A percentile compares a stretch with the other conserved stretches of the same genome.
Evolutionary conservation across 1,140 invertebrate genomes (phyloP).

Genomic region (Pseudomyrmex pallidus): DNA sequence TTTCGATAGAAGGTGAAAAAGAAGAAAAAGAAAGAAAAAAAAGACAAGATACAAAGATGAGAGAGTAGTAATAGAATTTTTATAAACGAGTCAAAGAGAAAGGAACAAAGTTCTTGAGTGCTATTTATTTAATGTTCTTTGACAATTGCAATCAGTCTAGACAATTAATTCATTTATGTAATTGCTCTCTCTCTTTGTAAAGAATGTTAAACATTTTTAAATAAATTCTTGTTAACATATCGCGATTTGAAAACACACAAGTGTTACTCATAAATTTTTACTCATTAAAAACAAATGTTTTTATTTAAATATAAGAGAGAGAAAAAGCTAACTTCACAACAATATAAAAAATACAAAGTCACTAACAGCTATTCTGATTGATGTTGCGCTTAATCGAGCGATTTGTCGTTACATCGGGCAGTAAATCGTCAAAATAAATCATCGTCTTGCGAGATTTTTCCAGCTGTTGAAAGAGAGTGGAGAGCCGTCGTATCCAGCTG

Average conservation of each 20-base stretch:
- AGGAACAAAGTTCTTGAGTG: constrained; percentile 28
- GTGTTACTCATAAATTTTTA: neutral
- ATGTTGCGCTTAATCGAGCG: neutral
- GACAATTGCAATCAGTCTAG: constrained; percentile 17
- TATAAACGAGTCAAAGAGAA: constrained; percentile 36
- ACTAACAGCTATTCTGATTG: neutral
- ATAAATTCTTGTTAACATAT: constrained; percentile 22
- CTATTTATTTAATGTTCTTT: constrained; percentile 41
- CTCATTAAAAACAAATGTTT: neutral
- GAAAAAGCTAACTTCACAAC: too few species aligned
- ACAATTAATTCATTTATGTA: constrained; percentile 53
- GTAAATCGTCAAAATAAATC: constrained; percentile 45
- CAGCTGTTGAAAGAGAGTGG: constrained; percentile 32
- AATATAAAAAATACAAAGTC: neutral
- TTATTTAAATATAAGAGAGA: too few species aligned
- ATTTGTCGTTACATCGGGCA: neutral
- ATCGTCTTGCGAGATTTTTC: constrained; percentile 7
- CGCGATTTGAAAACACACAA: neutral
- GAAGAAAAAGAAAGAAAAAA: too few species aligned
- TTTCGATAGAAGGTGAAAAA: constrained; percentile 52
- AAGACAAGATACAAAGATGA: neutral
- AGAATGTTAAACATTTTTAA: constrained; percentile 34
- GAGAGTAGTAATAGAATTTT: constrained; percentile 60
- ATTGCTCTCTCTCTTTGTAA: constrained; percentile 2
- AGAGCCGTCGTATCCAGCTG: constrained; percentile 21